Percentiles rank a stretch among this genome's conserved stretches.
phyloP scores from a whole-genome alignment of 2,113 vertebrate genomes.

The Gymnarchus niloticus region DNA sequence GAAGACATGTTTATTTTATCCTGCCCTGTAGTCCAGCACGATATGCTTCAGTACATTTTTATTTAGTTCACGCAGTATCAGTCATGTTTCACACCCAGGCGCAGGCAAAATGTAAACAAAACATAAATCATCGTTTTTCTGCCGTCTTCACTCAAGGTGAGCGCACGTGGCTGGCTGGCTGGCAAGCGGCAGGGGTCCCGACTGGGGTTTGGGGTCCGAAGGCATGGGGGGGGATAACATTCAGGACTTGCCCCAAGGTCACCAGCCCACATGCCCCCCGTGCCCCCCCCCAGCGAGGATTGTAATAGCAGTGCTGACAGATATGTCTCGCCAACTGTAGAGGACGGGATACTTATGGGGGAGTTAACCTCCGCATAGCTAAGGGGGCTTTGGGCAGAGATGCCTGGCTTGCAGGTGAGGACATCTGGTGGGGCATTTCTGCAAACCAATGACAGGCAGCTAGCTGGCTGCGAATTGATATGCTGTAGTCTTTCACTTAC shows the following conservation, averaged over 20 bases:
- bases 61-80: background rate
- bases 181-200: background rate
- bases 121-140: background rate
- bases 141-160: background rate
- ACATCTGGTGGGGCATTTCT: background rate
- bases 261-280: conserved; percentile 1
- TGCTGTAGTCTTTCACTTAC: background rate
- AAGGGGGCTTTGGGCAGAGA: conserved; percentile 37
- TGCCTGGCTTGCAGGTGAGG: conserved; percentile 4
- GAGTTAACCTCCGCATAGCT: conserved; percentile 46
- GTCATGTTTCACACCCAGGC: background rate
- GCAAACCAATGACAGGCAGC: conserved; percentile 2
- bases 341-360: conserved; percentile 30
- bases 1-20: background rate
- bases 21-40: background rate
- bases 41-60: background rate
- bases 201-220: background rate
- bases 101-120: background rate
- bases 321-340: conserved; percentile 86
- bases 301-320: conserved; percentile 95
- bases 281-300: conserved; percentile 74
- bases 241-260: conserved; percentile 11
- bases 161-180: background rate
- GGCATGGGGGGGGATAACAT: conserved; percentile 5
- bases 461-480: background rate